Base-by-base conservation (phyloP, 2,888 invertebrate genomes). In the Volucella zonaria region DNA sequence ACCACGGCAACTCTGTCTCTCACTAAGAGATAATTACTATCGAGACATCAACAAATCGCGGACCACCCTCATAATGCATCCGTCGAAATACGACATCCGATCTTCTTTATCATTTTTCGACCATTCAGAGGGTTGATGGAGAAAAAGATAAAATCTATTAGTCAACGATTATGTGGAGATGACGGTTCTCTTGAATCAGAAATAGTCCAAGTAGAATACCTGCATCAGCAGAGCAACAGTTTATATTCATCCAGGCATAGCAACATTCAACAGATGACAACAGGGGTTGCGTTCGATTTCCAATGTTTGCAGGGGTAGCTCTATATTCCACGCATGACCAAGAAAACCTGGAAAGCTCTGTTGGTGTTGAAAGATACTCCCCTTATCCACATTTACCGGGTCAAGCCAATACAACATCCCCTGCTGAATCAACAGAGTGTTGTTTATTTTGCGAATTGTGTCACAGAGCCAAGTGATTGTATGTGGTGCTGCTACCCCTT, bases 401-500 rank as follows among this genome's bases (percentile, higher is more conserved):
- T 83, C 66, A 66, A 76, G 52, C 70, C 18, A 66, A 71, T 15
- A 61, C 51, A 66, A 61, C 76, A 61, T 81, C 71, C 81, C 73
- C 51, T 56, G 47, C 61, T 76, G 85, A 85, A 81, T 85, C 85
- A 85, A 85, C 85, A 85, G 85, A 81, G 85, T 76, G 81, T 85
- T 85, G 85, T 85, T 85, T 85, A 85, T 85, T 42, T 81, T 77
- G 73, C 52, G 56, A 85, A 85, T 64, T 85, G 85, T 85, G 85
- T 81, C 85, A 85, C 76, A 81, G 58, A 56, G 12, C 64, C 43
- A 54, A 71, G 43, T 42, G 40, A 11, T 49, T 31, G 31, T 31
- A 31, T 31, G 31, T 31, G 6, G 31, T 31, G 31, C 12, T 43
- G 47, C 54, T 64, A 61, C 58, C 40, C 45, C 59, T 23, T 12